These are phyloP conservation scores for Chaetodon trifasciatus DNA, from an alignment of 2,797 vertebrate genomes.

Conservation along the genomic window DNA sequence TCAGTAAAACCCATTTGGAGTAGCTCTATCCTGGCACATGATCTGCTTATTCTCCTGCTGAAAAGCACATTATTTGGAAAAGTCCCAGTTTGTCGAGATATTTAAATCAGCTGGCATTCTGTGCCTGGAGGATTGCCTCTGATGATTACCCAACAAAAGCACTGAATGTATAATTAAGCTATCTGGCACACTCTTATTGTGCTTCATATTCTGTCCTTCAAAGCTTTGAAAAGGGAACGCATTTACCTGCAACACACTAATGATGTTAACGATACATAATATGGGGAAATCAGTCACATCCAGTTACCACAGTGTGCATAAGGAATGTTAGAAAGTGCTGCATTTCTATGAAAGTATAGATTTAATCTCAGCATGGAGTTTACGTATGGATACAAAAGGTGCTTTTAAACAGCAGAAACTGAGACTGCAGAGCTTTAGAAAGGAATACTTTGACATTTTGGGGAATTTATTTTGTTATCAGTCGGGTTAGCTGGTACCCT, in stretches of 20 bases:
- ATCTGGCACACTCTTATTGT: constrained; percentile 42
- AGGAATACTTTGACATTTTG: background rate
- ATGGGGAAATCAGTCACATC: background rate
- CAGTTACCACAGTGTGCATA: background rate
- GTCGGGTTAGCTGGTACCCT: background rate
- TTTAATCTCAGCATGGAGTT: background rate
- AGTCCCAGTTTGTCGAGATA: constrained; percentile 44
- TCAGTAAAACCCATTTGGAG: constrained; percentile 24
- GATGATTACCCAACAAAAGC: constrained; percentile 55
- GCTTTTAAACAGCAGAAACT: background rate
- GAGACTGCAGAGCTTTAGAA: background rate
- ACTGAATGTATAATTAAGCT: constrained; percentile 58
- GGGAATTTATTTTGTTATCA: background rate
- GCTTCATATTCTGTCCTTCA: constrained; percentile 42
- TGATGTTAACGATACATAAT: constrained; percentile 39
- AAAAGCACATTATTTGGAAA: constrained; percentile 37
- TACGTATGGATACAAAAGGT: background rate
- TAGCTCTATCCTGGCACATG: background rate
- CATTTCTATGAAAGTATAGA: background rate
- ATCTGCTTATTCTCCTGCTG: constrained; percentile 19
- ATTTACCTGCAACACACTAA: constrained; percentile 42
- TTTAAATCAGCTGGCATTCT: constrained; percentile 56
- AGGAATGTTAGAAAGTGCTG: background rate
- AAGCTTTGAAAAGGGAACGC: constrained; percentile 27
- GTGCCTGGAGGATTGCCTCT: constrained; percentile 38